Base-by-base conservation (phyloP, 2,113 vertebrate species). In the Garra rufa region DNA sequence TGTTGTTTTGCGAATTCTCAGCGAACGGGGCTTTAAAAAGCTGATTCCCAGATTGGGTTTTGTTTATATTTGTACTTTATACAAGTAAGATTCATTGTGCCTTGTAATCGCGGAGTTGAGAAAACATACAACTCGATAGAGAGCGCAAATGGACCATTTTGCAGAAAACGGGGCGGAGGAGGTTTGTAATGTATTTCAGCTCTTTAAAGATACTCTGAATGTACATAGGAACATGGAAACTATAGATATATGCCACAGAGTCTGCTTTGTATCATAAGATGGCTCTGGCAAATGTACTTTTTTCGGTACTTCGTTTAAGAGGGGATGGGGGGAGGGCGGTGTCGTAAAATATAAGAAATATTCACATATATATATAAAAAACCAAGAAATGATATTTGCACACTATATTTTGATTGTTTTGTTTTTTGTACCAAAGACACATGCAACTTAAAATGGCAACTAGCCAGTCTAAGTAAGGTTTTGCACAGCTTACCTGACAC, bases 401-500 rank as follows among this genome's bases (percentile, higher is more conserved):
- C 98, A 99, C 97, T 98, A 98, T 98, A 96, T 98, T 98, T 94
- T 94, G 93, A 94, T 95, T 95, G 93, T 94, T 95, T 93, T 89
- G 81, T 90, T 95, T 75, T 99, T 99, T 98, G 97, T 99, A 99
- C 98, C 98, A 99, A 99, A 99, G 98, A 99, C 96, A 97, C 98
- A 98, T 98, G 97, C 96, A 98, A 99, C 96, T 96, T 97, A 85
- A 97, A 95, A 97, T 96, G 97, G 98, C 97, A 83, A 96, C 96
- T 95, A 97, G 98, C 98, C 98, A 97, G 97, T 97, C 95, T 97
- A 97, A 97, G 98, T 98, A 98, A 98, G 97, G 97, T 97, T 99
- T 99, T 99, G 98, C 98, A 99, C 98, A 99, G 98, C 97, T 98
- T 98, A 97, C 95, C 96, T 97, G 96, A 99, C 96, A 98, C 97